phyloP scores from a whole-genome alignment of 2,113 vertebrate species.

The Scalopus aquaticus region DNA sequence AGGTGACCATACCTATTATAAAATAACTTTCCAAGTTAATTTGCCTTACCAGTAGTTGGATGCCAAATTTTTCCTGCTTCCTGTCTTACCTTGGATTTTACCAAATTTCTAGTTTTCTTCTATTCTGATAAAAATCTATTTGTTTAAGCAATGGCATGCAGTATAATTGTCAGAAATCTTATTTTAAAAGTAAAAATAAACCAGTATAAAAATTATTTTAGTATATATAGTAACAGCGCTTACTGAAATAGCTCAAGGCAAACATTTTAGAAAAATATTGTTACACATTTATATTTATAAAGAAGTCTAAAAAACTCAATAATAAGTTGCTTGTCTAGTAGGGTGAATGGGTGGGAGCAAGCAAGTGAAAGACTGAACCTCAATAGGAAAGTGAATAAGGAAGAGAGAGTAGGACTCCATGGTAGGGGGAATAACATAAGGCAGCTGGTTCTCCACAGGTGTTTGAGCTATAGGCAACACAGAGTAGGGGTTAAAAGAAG shows the following conservation, averaged over 20 bases:
- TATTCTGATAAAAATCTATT: not conserved
- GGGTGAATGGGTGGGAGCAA: not conserved
- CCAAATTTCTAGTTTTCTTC: not conserved
- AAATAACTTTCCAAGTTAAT: not conserved
- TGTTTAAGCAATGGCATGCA: conserved; percentile 52
- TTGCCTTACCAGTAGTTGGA: not conserved
- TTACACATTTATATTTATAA: conserved; percentile 50
- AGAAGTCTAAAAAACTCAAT: not conserved
- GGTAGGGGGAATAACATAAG: not conserved
- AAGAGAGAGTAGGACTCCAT: not conserved
- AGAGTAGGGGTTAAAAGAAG: not conserved
- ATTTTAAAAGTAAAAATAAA: not conserved
- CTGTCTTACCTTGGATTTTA: not conserved
- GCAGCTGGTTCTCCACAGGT: not conserved
- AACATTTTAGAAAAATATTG: conserved; percentile 67
- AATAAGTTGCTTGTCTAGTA: not conserved
- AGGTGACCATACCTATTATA: not conserved
- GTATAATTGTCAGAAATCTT: not conserved
- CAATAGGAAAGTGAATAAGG: not conserved
- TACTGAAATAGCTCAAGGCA: not conserved
- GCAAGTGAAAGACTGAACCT: not conserved
- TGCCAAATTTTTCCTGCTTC: not conserved
- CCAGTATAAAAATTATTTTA: not conserved
- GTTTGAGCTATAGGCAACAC: not conserved
- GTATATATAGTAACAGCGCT: conserved; percentile 52